These are phyloP conservation scores for Arbacia lixula DNA, from an alignment of 53 echinoderm and acorn worm genomes.

Conservation along the genomic window DNA sequence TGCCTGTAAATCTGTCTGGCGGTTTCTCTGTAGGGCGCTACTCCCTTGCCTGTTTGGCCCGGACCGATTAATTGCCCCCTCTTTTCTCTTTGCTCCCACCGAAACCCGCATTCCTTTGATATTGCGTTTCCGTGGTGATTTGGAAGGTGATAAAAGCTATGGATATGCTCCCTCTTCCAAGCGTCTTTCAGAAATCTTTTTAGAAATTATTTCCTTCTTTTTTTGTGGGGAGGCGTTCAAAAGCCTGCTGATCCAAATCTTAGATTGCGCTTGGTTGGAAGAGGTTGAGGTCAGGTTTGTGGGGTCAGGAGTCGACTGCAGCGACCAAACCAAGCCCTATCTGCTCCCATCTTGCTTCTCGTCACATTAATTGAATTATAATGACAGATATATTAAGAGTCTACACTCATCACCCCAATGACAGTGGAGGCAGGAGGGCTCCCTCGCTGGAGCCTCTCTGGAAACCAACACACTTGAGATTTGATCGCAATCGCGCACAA, in stretches of 20 bases:
- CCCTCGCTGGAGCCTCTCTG: no score
- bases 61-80: constrained; percentile 37
- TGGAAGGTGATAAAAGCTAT: constrained; percentile 25
- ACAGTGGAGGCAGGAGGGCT: neutral
- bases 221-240: neutral
- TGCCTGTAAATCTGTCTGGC: constrained; percentile 30
- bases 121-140: neutral
- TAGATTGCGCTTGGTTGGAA: neutral
- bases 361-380: neutral
- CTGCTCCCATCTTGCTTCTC: no score
- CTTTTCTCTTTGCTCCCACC: constrained; percentile 12
- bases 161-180: neutral
- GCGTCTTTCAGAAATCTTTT: constrained; percentile 33
- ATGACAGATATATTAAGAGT: constrained; percentile 12
- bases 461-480: no score
- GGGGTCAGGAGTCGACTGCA: constrained; percentile 17
- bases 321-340: constrained; percentile 20
- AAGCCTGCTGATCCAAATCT: constrained; percentile 7
- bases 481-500: no score
- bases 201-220: no score
- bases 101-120: constrained; percentile 6
- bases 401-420: neutral
- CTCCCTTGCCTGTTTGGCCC: neutral
- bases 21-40: constrained; percentile 8
- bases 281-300: neutral